phyloP scores from a whole-genome alignment of 2,113 vertebrate species.

The Petaurus breviceps region DNA sequence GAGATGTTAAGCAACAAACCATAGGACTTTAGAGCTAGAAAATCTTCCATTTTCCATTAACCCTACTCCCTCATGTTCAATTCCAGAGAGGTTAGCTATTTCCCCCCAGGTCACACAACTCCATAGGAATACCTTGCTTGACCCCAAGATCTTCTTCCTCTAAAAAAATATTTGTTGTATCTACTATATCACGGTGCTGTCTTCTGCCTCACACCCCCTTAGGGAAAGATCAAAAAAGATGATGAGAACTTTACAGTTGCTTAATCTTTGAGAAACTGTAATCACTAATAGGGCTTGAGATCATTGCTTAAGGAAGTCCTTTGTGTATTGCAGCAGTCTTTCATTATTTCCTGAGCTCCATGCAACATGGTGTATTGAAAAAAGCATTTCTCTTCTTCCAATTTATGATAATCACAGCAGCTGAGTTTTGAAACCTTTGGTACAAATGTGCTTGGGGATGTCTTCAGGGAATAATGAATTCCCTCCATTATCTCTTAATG shows the following conservation, averaged over 20 bases:
- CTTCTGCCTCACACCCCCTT: not conserved
- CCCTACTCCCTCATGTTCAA: not conserved
- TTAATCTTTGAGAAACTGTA: slow-evolving; percentile 75
- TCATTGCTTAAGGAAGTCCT: slow-evolving; percentile 73
- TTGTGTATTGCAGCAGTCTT: slow-evolving; percentile 73
- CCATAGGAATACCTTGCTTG: not conserved
- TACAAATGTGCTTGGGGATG: not conserved
- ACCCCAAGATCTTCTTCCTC: slow-evolving; percentile 20
- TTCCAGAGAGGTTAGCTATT: not conserved
- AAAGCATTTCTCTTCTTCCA: slow-evolving; percentile 68
- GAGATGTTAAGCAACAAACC: too few species aligned
- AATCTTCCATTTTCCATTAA: not conserved
- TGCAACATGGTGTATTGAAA: slow-evolving; percentile 53
- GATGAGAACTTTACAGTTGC: slow-evolving; percentile 54
- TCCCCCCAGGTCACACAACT: not conserved
- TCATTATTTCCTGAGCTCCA: slow-evolving; percentile 71
- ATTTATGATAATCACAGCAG: slow-evolving; percentile 59
- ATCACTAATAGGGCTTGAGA: slow-evolving; percentile 74
- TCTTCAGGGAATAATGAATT: not conserved
- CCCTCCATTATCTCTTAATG: not conserved
- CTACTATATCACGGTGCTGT: slow-evolving; percentile 10
- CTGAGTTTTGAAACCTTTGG: slow-evolving; percentile 54
- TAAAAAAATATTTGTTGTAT: not conserved
- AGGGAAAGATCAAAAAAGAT: slow-evolving; percentile 24
- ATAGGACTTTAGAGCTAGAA: not conserved